Conservation (phyloP, 2,797 vertebrate genomes). For the Lophius americanus region DNA sequence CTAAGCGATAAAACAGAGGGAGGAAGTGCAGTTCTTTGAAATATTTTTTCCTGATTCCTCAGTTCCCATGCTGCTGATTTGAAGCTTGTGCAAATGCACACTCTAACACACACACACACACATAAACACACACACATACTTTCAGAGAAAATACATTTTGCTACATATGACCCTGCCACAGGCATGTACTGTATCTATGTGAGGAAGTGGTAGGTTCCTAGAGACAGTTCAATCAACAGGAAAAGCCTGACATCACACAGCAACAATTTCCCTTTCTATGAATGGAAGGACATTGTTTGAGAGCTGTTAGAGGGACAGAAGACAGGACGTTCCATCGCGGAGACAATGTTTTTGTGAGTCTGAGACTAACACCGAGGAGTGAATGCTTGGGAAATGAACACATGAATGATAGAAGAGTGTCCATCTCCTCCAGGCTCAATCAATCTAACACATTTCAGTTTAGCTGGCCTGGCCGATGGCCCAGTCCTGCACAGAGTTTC, state of each 20-base stretch:
- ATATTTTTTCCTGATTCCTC: slow-evolving; percentile 58
- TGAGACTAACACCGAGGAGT: slow-evolving; percentile 3
- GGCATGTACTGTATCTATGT: slow-evolving; percentile 37
- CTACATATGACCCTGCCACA: slow-evolving; percentile 54
- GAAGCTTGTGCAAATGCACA: background rate
- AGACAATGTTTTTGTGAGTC: slow-evolving; percentile 18
- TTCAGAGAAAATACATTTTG: slow-evolving; percentile 36
- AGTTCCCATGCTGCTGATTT: slow-evolving; percentile 46
- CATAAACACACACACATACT: slow-evolving; percentile 14
- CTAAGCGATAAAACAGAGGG: slow-evolving; percentile 66
- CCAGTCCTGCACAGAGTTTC: too few relatives aligned
- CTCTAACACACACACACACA: slow-evolving; percentile 20
- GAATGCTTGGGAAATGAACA: slow-evolving; percentile 34
- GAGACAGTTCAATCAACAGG: slow-evolving; percentile 72
- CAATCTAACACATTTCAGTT: too few relatives aligned
- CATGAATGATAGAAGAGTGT: slow-evolving; percentile 19
- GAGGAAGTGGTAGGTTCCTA: slow-evolving; percentile 65
- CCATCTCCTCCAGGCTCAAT: too few relatives aligned
- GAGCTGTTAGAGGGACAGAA: slow-evolving; percentile 69
- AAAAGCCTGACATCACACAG: slow-evolving; percentile 59
- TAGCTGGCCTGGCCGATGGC: too few relatives aligned
- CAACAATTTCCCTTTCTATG: slow-evolving; percentile 68
- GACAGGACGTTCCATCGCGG: slow-evolving; percentile 60
- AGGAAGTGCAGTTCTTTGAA: slow-evolving; percentile 62
- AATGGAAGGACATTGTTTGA: slow-evolving; percentile 68